Percentiles rank a stretch among this genome's conserved stretches.
These are phyloP conservation scores for Hoplostethus mediterraneus DNA, from an alignment of 2,797 vertebrate species.

Conservation along the genomic window DNA sequence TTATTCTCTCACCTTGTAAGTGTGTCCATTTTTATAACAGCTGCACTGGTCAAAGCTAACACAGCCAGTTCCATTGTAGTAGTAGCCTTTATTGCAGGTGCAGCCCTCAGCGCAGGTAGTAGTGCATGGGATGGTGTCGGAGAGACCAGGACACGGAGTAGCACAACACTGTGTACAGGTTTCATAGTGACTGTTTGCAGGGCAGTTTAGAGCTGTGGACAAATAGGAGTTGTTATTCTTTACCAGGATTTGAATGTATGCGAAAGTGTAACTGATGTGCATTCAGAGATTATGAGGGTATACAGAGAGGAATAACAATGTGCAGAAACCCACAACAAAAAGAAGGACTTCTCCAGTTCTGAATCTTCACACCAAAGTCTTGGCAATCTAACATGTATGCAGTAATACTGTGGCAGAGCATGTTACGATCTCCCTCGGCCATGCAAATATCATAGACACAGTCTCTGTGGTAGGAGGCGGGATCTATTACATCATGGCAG, in stretches of 20 bases:
- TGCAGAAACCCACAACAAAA: conserved; percentile 83
- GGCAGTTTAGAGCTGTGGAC: conserved; percentile 73
- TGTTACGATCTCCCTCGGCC: conserved; percentile 62
- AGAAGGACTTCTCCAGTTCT: conserved; percentile 76
- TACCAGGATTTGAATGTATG: neutral
- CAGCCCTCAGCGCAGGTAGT: conserved; percentile 76
- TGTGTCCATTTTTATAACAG: conserved; percentile 68
- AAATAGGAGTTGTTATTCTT: conserved; percentile 1
- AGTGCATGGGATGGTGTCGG: conserved; percentile 41
- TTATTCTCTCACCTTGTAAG: conserved; percentile 36
- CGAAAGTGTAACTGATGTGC: neutral
- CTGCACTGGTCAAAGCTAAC: conserved; percentile 78
- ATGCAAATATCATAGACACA: conserved; percentile 86
- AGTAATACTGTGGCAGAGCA: conserved; percentile 68
- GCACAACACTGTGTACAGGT: conserved; percentile 65
- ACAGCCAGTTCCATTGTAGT: conserved; percentile 75
- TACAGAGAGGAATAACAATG: neutral
- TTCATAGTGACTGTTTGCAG: conserved; percentile 82
- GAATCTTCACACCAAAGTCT: conserved; percentile 50
- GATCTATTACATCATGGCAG: conserved; percentile 77
- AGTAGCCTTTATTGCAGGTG: conserved; percentile 73
- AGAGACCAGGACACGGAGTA: conserved; percentile 68
- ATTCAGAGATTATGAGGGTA: neutral
- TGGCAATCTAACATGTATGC: conserved; percentile 83
- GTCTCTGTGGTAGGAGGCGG: conserved; percentile 60